Evolutionary conservation across 2,113 vertebrate species (phyloP).

Genomic region (Platysteira castanea): DNA sequence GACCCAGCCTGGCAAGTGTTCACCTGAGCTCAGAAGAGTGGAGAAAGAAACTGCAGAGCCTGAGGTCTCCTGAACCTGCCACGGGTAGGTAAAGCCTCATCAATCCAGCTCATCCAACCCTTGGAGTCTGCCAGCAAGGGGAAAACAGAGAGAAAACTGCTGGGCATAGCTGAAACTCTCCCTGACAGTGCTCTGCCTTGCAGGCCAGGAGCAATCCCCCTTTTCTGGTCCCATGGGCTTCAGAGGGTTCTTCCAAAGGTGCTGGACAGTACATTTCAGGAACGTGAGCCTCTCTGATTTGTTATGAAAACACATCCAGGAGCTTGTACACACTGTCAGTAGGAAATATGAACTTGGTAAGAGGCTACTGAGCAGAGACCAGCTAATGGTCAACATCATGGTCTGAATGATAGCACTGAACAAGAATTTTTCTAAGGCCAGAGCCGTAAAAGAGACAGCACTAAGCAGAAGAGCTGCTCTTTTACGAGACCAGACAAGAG

Average conservation of each 20-base stretch:
- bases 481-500: not conserved
- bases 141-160: not conserved
- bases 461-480: not conserved
- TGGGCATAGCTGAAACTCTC: not conserved
- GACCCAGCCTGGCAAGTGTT: not conserved
- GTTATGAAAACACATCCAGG: not conserved
- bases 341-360: not conserved
- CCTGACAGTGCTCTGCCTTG: not conserved
- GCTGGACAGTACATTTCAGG: not conserved
- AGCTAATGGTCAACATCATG: not conserved
- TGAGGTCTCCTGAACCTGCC: not conserved
- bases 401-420: not conserved
- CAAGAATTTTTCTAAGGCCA: not conserved
- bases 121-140: fast-evolving
- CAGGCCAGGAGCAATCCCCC: not conserved
- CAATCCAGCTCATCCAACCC: not conserved
- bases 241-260: not conserved
- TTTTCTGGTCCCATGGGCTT: not conserved
- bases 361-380: not conserved
- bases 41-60: not conserved
- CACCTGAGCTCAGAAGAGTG: not conserved
- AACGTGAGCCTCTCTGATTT: not conserved
- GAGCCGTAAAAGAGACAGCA: not conserved
- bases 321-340: not conserved
- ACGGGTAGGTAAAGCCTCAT: not conserved